These are phyloP conservation scores for Taxidea taxus DNA, from an alignment of 2,113 vertebrate species.

Conservation along the genomic window DNA sequence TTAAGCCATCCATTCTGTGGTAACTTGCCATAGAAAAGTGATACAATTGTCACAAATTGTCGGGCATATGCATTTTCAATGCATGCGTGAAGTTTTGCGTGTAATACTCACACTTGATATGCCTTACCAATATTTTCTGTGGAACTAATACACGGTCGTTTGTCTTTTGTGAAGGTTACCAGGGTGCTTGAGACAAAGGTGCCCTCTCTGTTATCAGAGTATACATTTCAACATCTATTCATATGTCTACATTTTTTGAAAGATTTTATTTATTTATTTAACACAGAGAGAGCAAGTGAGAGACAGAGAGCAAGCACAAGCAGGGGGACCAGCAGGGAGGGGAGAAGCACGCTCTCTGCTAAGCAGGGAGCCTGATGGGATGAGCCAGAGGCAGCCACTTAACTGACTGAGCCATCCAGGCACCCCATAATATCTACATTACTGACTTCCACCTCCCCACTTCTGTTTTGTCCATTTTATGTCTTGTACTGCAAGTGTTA, in stretches of 20 bases:
- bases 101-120: not conserved
- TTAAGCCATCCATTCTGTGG: not conserved
- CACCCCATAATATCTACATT: not conserved
- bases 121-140: not conserved
- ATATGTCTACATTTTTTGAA: not conserved
- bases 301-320: too few relatives aligned
- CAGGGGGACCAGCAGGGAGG: too few relatives aligned
- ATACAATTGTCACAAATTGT: not conserved
- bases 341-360: too few relatives aligned
- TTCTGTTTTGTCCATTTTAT: not conserved
- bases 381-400: too few relatives aligned
- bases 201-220: not conserved
- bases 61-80: not conserved
- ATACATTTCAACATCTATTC: not conserved
- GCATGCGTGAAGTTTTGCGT: not conserved
- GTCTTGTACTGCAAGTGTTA: not conserved
- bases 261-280: too few relatives aligned
- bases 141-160: not conserved
- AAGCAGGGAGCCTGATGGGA: too few relatives aligned
- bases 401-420: too few relatives aligned
- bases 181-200: not conserved
- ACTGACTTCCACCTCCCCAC: not conserved
- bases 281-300: too few relatives aligned
- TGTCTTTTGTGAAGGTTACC: not conserved
- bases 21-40: not conserved